phyloP scores from a whole-genome alignment of 2,797 vertebrate species.

The Coilia nasus region DNA sequence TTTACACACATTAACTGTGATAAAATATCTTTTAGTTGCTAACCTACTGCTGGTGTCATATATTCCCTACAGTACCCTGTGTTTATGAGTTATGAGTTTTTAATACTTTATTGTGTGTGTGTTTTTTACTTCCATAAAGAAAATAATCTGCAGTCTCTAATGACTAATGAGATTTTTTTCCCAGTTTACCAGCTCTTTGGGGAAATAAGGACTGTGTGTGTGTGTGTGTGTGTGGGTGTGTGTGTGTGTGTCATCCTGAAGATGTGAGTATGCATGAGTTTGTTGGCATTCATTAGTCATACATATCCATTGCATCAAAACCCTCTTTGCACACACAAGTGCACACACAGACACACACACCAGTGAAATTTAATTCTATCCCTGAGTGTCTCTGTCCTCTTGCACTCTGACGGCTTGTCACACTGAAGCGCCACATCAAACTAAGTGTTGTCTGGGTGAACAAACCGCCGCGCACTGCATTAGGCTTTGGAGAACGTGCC shows the following conservation, averaged over 20 bases:
- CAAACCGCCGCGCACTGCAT: background rate
- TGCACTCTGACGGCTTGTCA: background rate
- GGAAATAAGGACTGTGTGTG: conserved; percentile 1
- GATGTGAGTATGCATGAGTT: background rate
- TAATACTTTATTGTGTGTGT: background rate
- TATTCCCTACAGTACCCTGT: no score
- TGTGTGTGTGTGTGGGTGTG: background rate
- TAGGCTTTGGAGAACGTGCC: background rate
- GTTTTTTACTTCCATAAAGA: background rate
- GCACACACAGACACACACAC: background rate
- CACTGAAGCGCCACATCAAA: background rate
- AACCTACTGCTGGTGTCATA: no score
- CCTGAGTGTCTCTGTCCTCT: background rate
- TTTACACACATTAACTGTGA: no score
- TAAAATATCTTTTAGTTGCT: no score
- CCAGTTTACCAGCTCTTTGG: background rate
- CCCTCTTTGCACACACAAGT: background rate
- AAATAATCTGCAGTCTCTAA: background rate
- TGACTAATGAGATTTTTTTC: background rate
- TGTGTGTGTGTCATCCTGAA: background rate
- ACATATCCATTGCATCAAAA: no score
- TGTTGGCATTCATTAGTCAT: background rate
- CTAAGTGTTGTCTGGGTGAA: background rate
- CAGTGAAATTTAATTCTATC: background rate
- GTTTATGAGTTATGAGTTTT: background rate